Evolutionary conservation across 2,797 vertebrate species (phyloP), one percentile per base, ranked within the genome.

Genomic region (Craterocephalus amniculus): DNA sequence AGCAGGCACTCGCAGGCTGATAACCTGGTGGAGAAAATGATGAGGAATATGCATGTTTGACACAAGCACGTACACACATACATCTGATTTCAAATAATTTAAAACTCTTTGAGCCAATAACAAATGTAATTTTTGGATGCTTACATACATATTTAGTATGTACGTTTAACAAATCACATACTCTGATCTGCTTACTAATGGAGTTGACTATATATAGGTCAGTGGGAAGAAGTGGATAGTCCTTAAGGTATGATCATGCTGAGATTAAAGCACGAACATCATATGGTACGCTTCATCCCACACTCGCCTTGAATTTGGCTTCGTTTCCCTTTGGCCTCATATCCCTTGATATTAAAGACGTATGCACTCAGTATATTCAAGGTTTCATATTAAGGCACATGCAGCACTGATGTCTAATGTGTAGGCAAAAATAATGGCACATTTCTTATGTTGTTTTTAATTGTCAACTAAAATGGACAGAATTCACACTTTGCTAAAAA

Each of bases 221-320:
- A 80, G 1, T 51, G 29, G 43, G 59, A 62, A 31, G 31, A 81
- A 76, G 61, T 32, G 55, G 77, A 74, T 80, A 59, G 70, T 83
- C 75, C 68, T 60, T 16, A 57, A 85, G 74, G 74, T 74, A 68
- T 10, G 58, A 86, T 81, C 63, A 66, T 11, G 36, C 70, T 61
- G 69, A 79, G 71, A 86, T 83, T 79, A 81, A 86, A 89, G 76
- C 67, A 34, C 38, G 67, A 83, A 79, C 64, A 48, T 81, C 66
- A 61, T 64, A 55, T 57, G n/a, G 0, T 66, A 4, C 7, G 40
- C 40, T 72, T 65, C 63, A 68, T 84, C 74, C 71, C 65, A 70
- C 43, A 62, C 63, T 62, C 63, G 61, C 67, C 40, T 58, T 57
- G 66, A 59, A 43, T 78, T 73, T 62, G 67, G 64, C 70, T 65